Conservation (phyloP, 2,888 invertebrate genomes). For the Drosophila helvetica region DNA sequence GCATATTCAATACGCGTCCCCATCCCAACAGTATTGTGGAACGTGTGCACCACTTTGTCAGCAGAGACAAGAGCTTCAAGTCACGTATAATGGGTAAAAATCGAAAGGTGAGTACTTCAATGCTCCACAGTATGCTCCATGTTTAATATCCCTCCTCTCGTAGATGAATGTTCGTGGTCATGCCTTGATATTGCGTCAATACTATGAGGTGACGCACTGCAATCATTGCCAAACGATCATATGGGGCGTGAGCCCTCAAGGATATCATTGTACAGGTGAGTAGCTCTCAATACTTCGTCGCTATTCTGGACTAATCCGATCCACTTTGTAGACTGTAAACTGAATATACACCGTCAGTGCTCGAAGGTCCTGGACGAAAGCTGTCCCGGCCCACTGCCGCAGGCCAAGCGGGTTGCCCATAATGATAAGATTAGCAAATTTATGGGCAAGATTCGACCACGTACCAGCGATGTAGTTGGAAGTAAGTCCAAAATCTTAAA, state of each 20-base stretch:
- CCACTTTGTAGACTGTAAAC: conserved; percentile 88
- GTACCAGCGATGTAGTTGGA: conserved; percentile 79
- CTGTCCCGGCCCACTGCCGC: conserved; percentile 89
- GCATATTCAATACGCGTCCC: conserved; percentile 89
- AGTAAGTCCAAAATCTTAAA: conserved; percentile 56
- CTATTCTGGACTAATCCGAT: background rate
- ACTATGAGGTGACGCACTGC: conserved; percentile 95
- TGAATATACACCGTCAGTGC: conserved; percentile 94
- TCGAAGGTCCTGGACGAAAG: conserved; percentile 91
- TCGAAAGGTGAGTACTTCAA: conserved; percentile 85
- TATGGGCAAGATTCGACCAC: conserved; percentile 87
- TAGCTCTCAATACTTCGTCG: conserved; percentile 5
- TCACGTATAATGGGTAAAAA: conserved; percentile 88
- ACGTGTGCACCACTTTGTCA: conserved; percentile 92
- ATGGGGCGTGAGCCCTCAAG: conserved; percentile 98
- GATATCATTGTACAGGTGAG: conserved; percentile 96
- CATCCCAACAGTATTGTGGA: conserved; percentile 87
- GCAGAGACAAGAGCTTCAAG: conserved; percentile 91
- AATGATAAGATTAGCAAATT: conserved; percentile 89
- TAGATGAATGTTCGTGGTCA: conserved; percentile 94
- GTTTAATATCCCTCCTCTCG: conserved; percentile 2
- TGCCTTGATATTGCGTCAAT: conserved; percentile 94
- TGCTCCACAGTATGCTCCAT: too few relatives aligned
- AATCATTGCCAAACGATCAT: conserved; percentile 96
- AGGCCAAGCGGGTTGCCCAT: conserved; percentile 85